Base-by-base conservation (phyloP, 2,113 vertebrate species). In the Pardalotus punctatus region DNA sequence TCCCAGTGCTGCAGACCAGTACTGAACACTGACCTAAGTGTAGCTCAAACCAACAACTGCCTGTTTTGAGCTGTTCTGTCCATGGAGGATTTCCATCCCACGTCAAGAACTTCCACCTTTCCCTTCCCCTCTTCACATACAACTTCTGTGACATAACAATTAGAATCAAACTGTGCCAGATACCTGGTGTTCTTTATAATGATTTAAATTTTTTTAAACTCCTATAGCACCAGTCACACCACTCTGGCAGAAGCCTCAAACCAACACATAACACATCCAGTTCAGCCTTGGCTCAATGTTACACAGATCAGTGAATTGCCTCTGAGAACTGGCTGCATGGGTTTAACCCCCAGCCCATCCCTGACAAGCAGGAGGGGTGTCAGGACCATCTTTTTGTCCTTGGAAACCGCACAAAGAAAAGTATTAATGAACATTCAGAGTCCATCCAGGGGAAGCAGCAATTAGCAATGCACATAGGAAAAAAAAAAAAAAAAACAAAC, bases 361-460 rank as follows among this genome's bases (percentile, higher is more conserved):
- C 47, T 62, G 33, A 42, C 8, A 88, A 86, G 15, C 35, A 72
- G 48, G 14, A 38, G 8, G 1, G 11, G 35, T 61, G 7, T 51
- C 86, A 93, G 56, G 38, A 42, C 5, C 35, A 62, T 5, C 25
- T 1, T 61, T 51, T 28, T 50, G 38, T 45, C 65, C 74, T 43
- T 36, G 35, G 25, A 87, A 54, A 53, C 14, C 1, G 0, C 50
- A 53, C 7, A 22, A 20, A 24, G 33, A 74, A 81, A 58, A 4
- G 0, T 5, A 22, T 17, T 27, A 14, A 35, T 4, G 11, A 51
- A 42, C 48, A 33, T 29, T 6, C 28, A 2, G 42, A 47, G 19
- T 11, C 45, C 66, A 72, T 6, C 24, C 38, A 43, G 73, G 29
- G 84, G 56, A 66, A 57, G 38, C 21, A 74, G 69, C 29, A 58